Conservation (phyloP, 1,140 invertebrate species). For the Papilio polytes region DNA sequence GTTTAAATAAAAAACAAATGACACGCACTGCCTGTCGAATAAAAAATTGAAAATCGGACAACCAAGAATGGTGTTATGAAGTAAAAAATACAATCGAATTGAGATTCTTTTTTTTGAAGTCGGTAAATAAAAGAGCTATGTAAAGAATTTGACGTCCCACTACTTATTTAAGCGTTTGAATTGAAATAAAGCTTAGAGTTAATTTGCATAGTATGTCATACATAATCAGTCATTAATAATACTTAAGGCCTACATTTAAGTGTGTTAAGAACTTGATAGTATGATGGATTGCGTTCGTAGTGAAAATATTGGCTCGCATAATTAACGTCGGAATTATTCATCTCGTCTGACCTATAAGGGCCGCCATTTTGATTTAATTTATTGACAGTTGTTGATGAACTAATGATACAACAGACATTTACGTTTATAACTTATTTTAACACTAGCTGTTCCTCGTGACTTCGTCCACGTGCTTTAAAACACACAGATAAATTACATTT, state of each 20-base stretch:
- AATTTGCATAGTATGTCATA: conserved; percentile 18
- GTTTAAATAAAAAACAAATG: no score
- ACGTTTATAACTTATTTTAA: background rate
- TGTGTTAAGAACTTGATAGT: conserved; percentile 18
- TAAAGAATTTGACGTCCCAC: background rate
- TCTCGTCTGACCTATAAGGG: conserved; percentile 20
- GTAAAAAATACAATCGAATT: no score
- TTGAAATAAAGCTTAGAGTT: background rate
- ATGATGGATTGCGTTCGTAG: background rate
- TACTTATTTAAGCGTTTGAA: background rate
- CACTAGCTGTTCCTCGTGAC: no score
- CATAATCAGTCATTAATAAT: conserved; percentile 12
- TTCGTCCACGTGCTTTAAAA: no score
- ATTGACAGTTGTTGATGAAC: background rate
- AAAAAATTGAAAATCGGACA: no score
- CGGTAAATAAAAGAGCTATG: background rate
- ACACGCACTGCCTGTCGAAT: no score
- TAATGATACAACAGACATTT: background rate
- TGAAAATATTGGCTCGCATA: conserved; percentile 7
- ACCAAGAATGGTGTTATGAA: no score
- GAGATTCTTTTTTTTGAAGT: background rate
- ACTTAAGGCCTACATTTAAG: conserved; percentile 18
- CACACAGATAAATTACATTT: no score
- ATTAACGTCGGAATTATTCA: conserved; percentile 16
- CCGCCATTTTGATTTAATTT: conserved; percentile 20